Base-by-base conservation (phyloP, 2,797 vertebrate species). In the Mallotus villosus region DNA sequence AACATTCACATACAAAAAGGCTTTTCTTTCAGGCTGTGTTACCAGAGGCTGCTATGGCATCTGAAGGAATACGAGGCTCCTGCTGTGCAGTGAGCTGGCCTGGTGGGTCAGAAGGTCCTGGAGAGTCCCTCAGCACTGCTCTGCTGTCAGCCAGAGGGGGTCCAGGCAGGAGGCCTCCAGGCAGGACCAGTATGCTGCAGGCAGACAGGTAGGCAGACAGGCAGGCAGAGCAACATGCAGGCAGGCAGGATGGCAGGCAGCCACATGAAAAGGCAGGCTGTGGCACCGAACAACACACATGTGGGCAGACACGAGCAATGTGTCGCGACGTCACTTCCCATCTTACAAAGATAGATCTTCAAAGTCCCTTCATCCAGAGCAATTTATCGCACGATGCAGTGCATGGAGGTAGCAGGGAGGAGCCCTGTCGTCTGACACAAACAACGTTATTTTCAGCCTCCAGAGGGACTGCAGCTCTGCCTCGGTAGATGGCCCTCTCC, bases 131-230 rank as follows among this genome's bases (percentile, higher is more conserved):
- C 81, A 80, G 71, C 74, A 21, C 59, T 29, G 37, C 29, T 58
- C 55, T 70, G 62, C 11, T 70, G 46, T 66, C 58, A 83, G 84
- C 80, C 80, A 82, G 80, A 82, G 76, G 75, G 78, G 53, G 68
- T 59, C 79, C 77, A 86, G 84, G 85, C 89, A 89, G 90, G 86
- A 83, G 82, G 86, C 86, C 81, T 79, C 61, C 70, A 89, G 87
- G 80, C 85, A 87, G 82, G 78, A 84, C 85, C 84, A 87, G 84
- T 85, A 81, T 65, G 67, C 78, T 78, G 68, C 71, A 74, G 79
- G 72, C 66, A 68, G 51, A 67, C 71, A 74, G 79, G 72, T 51
- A 68, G 51, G 8, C 59, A 24, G 24, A 5, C 66, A 68, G 51
- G 7, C 21, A 16, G 14, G 17, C 17, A 25, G 21, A 14, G 7